Conservation (phyloP, 1,140 invertebrate species). For the Idris sp. region DNA sequence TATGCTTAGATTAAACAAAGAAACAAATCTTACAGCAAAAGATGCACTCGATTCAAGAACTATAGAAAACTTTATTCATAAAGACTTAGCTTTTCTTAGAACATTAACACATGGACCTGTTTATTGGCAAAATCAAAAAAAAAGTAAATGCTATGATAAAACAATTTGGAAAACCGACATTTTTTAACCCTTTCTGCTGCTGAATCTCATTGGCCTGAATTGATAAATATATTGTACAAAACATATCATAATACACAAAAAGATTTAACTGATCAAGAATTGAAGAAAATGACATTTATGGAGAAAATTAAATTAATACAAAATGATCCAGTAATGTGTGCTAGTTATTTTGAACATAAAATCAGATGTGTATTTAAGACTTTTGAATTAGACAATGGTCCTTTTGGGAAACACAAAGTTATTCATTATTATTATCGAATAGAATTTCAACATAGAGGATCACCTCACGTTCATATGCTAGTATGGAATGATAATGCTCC, state of each 20-base stretch:
- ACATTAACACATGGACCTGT: constrained; percentile 45
- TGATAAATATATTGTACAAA: constrained; percentile 47
- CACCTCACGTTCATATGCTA: constrained; percentile 66
- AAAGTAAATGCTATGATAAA: constrained; percentile 60
- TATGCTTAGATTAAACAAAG: constrained; percentile 39
- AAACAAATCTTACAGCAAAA: constrained; percentile 11
- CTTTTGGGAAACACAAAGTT: constrained; percentile 26
- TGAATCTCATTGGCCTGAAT: constrained; percentile 61
- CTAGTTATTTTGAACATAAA: constrained; percentile 43
- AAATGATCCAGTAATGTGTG: constrained; percentile 46
- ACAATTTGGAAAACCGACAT: constrained; percentile 57
- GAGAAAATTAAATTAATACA: constrained; percentile 24
- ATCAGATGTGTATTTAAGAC: constrained; percentile 28
- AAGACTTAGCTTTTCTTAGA: constrained; percentile 45
- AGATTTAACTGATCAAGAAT: too few relatives aligned
- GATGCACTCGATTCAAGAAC: constrained; percentile 15
- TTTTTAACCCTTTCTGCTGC: constrained; percentile 64
- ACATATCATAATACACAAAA: constrained; percentile 15
- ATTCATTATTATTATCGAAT: constrained; percentile 66
- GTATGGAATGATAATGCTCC: constrained; percentile 62
- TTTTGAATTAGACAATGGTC: constrained; percentile 29
- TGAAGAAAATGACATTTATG: too few relatives aligned
- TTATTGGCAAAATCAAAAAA: constrained; percentile 58
- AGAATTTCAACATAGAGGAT: constrained; percentile 76
- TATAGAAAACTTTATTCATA: constrained; percentile 46